phyloP scores from a whole-genome alignment of 2,113 vertebrate genomes.

The Hemicordylus capensis region DNA sequence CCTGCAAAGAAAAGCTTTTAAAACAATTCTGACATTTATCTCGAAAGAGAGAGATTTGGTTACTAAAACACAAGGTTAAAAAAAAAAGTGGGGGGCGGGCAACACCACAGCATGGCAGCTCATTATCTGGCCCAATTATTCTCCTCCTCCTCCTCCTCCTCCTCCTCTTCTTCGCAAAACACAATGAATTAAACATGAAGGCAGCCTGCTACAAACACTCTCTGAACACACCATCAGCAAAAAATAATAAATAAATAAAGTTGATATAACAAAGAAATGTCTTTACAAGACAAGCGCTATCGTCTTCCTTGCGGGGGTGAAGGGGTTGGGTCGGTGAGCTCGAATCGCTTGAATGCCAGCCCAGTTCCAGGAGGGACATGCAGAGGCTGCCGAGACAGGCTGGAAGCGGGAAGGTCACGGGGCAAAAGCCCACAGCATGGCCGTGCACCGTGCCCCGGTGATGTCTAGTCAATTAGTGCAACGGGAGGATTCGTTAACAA shows the following conservation, averaged over 20 bases:
- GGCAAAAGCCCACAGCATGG: too few relatives aligned
- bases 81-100: not conserved
- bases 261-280: not conserved
- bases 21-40: slow-evolving; percentile 1
- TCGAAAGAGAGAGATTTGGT: fast-evolving
- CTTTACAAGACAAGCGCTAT: not conserved
- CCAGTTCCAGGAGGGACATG: not conserved
- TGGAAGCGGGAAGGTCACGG: not conserved
- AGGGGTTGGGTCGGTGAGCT: too few relatives aligned
- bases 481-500: not conserved
- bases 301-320: not conserved
- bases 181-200: not conserved
- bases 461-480: too few relatives aligned
- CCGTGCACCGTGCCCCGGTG: too few relatives aligned
- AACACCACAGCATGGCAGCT: not conserved
- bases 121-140: not conserved
- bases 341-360: not conserved
- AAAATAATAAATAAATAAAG: not conserved
- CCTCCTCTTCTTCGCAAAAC: not conserved
- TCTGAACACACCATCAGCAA: not conserved
- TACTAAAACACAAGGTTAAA: not conserved
- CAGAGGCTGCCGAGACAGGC: not conserved
- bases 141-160: not conserved
- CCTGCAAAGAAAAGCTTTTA: slow-evolving; percentile 20
- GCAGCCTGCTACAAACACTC: fast-evolving